phyloP scores from a whole-genome alignment of 2,113 vertebrate genomes.

The Macquaria australasica region DNA sequence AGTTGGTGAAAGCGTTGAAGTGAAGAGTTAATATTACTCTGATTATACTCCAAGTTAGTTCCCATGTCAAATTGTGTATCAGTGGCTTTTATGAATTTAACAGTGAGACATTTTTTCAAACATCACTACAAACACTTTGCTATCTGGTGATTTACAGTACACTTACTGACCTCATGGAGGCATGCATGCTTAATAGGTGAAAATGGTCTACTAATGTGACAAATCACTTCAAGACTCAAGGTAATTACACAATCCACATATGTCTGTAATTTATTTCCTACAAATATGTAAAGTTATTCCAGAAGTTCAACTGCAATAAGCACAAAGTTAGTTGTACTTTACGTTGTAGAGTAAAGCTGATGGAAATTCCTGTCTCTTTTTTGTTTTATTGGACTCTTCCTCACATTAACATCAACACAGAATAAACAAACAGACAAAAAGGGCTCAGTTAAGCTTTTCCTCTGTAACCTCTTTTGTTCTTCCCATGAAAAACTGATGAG shows the following conservation, averaged over 20 bases:
- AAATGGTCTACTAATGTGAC: slow-evolving; percentile 27
- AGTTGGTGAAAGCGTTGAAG: background rate
- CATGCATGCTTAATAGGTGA: slow-evolving; percentile 15
- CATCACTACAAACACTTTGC: background rate
- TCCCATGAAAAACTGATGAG: slow-evolving; percentile 64
- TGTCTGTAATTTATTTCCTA: slow-evolving; percentile 23
- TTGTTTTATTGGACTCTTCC: slow-evolving; percentile 40
- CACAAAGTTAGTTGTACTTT: slow-evolving; percentile 14
- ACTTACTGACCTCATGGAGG: background rate
- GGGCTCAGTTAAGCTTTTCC: slow-evolving; percentile 38
- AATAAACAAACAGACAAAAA: slow-evolving; percentile 56
- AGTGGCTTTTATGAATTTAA: background rate
- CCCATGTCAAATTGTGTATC: background rate
- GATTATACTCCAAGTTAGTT: background rate
- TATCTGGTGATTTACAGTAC: background rate
- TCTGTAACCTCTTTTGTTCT: slow-evolving; percentile 45
- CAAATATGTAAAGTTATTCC: slow-evolving; percentile 17
- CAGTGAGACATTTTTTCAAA: background rate
- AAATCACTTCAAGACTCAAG: slow-evolving; percentile 29
- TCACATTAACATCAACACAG: slow-evolving; percentile 49
- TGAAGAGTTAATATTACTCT: background rate
- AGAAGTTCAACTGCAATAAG: background rate
- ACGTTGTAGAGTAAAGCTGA: background rate
- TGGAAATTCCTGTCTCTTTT: background rate
- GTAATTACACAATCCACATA: slow-evolving; percentile 30